Percentiles rank a stretch among this genome's conserved stretches.
phyloP scores from a whole-genome alignment of 2,888 invertebrate species.

The Synergus itoensis region DNA sequence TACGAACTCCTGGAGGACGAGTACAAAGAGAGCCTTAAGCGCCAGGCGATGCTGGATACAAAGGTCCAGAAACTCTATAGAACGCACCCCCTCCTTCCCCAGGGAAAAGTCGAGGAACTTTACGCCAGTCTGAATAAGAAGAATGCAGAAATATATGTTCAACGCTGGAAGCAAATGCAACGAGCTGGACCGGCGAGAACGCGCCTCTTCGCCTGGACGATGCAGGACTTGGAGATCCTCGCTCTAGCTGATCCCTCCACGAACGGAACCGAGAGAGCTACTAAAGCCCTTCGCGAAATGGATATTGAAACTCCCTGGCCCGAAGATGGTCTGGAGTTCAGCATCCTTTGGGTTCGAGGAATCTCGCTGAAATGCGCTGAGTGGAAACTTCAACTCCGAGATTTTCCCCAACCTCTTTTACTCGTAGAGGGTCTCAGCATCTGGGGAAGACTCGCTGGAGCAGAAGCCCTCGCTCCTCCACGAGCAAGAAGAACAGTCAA shows the following conservation, averaged over 20 bases:
- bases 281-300: slow-evolving; percentile 87
- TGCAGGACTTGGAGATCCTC: slow-evolving; percentile 85
- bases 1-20: slow-evolving; percentile 97
- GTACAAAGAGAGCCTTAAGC: slow-evolving; percentile 94
- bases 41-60: slow-evolving; percentile 92
- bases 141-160: slow-evolving; percentile 97
- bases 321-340: slow-evolving; percentile 92
- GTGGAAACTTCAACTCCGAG: slow-evolving; percentile 94
- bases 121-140: slow-evolving; percentile 92
- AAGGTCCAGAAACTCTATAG: slow-evolving; percentile 92
- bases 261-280: slow-evolving; percentile 89
- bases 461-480: slow-evolving; percentile 89
- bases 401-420: slow-evolving; percentile 96
- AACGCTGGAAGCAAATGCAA: slow-evolving; percentile 89
- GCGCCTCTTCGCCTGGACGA: slow-evolving; percentile 91
- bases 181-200: slow-evolving; percentile 82
- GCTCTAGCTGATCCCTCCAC: slow-evolving; percentile 93
- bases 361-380: slow-evolving; percentile 89
- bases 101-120: slow-evolving; percentile 92
- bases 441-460: slow-evolving; percentile 94
- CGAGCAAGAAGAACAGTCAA: slow-evolving; percentile 88
- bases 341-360: slow-evolving; percentile 95
- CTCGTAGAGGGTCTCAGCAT: slow-evolving; percentile 90
- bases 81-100: slow-evolving; percentile 90
- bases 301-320: slow-evolving; percentile 96